Percentiles rank a stretch among this genome's conserved stretches.
Conservation (phyloP, 2,797 vertebrate species). For the Streptopelia turtur region DNA sequence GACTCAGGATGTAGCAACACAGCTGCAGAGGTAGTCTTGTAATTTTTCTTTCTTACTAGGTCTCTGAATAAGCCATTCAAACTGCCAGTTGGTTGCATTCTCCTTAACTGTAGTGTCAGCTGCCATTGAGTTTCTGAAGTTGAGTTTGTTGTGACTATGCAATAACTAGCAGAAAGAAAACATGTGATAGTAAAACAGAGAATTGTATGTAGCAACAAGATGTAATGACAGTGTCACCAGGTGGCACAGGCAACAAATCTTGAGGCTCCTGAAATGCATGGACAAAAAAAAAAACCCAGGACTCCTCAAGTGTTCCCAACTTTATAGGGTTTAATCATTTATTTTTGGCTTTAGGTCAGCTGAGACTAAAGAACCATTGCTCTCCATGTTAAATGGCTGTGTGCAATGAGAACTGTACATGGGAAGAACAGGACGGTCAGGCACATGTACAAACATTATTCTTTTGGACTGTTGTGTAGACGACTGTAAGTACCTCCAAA, state of each 20-base stretch:
- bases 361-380: background rate
- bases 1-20: background rate
- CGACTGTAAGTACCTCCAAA: background rate
- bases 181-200: rapidly evolving
- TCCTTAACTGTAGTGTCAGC: background rate
- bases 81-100: background rate
- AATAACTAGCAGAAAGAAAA: background rate
- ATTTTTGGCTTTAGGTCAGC: background rate
- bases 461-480: background rate
- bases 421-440: background rate
- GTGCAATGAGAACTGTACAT: background rate
- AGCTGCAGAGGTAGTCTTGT: conserved; percentile 6
- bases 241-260: background rate
- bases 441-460: background rate
- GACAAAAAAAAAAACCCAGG: rapidly evolving
- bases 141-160: background rate
- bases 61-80: conserved; percentile 3
- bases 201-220: background rate
- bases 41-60: background rate
- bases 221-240: background rate
- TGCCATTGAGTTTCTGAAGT: background rate
- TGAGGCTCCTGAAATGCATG: background rate
- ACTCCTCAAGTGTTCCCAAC: background rate
- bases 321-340: background rate
- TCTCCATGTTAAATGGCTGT: background rate